phyloP scores from a whole-genome alignment of 2,797 vertebrate genomes.

The Enteromius afrohamiltoni region DNA sequence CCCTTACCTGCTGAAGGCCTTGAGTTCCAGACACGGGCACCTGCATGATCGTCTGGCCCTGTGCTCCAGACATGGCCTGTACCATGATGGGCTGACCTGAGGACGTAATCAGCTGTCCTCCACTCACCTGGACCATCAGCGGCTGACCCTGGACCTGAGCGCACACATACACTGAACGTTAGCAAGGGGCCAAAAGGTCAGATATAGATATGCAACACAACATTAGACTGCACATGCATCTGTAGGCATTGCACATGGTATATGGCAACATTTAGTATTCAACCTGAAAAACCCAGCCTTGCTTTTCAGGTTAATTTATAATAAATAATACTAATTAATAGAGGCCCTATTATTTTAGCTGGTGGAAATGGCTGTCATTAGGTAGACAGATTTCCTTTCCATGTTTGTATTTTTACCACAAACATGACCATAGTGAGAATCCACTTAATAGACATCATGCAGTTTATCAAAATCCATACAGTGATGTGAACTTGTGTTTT shows the following conservation, averaged over 20 bases:
- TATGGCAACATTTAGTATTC: not conserved
- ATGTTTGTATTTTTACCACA: slow-evolving; percentile 46
- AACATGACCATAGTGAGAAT: slow-evolving; percentile 44
- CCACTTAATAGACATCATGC: slow-evolving; percentile 32
- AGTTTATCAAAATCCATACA: not conserved
- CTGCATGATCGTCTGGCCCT: slow-evolving; percentile 99
- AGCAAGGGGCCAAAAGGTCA: not conserved
- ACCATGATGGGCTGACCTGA: slow-evolving; percentile 99
- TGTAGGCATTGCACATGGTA: not conserved
- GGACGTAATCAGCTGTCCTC: slow-evolving; percentile 97
- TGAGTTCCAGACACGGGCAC: slow-evolving; percentile 95
- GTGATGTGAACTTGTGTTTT: not conserved
- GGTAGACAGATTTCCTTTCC: not conserved
- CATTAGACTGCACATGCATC: slow-evolving; percentile 26
- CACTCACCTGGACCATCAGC: slow-evolving; percentile 98
- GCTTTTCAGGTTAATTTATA: not conserved
- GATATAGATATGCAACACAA: not conserved
- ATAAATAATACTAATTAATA: not conserved
- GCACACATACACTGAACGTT: not conserved
- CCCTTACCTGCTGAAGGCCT: slow-evolving; percentile 93
- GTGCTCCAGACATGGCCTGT: slow-evolving; percentile 93
- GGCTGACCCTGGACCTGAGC: slow-evolving; percentile 94
- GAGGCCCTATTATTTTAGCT: not conserved
- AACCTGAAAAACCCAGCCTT: not conserved
- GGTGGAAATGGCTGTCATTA: slow-evolving; percentile 2